These are phyloP conservation scores for Hydropsyche betteni DNA, from an alignment of 2,888 invertebrate genomes.

Conservation along the genomic window DNA sequence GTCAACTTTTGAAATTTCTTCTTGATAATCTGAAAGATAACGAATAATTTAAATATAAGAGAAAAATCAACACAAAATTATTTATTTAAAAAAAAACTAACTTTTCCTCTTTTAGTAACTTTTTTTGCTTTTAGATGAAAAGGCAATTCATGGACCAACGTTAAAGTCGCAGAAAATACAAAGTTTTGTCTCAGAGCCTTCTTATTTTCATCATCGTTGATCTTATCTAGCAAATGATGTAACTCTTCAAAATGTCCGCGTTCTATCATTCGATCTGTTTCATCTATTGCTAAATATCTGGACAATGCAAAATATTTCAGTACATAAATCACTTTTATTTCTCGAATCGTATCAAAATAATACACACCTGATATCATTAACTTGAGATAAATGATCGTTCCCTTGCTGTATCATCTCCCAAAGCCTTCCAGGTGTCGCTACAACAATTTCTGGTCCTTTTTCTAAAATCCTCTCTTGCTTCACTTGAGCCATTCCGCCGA, in stretches of 20 bases:
- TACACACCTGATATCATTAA: conserved; percentile 69
- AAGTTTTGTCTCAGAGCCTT: conserved; percentile 83
- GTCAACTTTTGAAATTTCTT: conserved; percentile 72
- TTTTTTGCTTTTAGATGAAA: conserved; percentile 72
- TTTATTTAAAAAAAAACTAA: conserved; percentile 12
- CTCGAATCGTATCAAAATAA: neutral
- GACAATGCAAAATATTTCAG: conserved; percentile 45
- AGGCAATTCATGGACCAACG: conserved; percentile 88
- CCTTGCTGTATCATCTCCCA: conserved; percentile 92
- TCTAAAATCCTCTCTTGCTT: conserved; percentile 91
- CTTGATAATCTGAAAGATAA: conserved; percentile 59
- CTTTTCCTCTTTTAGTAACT: conserved; percentile 55
- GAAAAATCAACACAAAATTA: conserved; percentile 21
- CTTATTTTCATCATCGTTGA: conserved; percentile 76
- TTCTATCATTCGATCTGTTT: conserved; percentile 98
- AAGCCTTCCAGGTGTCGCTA: conserved; percentile 95
- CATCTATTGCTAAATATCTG: conserved; percentile 94
- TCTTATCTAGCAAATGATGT: conserved; percentile 77
- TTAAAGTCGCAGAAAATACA: conserved; percentile 96
- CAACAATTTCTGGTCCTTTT: conserved; percentile 89
- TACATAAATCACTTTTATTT: neutral
- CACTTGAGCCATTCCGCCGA: conserved; percentile 93
- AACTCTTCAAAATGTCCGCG: conserved; percentile 95
- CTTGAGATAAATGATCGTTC: conserved; percentile 77
- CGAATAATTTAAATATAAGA: conserved; percentile 57